Base-by-base conservation (phyloP, 2,113 vertebrate genomes). In the Dryoscopus gambensis region DNA sequence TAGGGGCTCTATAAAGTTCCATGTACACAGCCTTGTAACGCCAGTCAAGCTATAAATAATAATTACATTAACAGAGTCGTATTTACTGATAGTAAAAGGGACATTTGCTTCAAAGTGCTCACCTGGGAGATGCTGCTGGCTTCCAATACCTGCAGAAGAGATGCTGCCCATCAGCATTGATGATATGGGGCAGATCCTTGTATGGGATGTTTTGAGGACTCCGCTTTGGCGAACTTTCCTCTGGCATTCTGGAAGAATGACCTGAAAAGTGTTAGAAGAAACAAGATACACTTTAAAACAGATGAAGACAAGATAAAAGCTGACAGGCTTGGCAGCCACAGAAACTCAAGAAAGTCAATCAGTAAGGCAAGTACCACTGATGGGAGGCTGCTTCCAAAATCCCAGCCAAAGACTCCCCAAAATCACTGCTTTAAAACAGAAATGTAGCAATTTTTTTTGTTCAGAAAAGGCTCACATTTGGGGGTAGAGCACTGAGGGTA, bases 141-240 rank as follows among this genome's bases (percentile, higher is more conserved):
- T 99, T 99, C 99, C 99, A 99, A 97, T 99, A 99, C 96, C 98
- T 99, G 97, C 99, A 99, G 98, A 99, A 99, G 94, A 99, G 98
- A 97, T 99, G 96, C 97, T 98, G 98, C 78, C 99, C 99, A 6
- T 99, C 99, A 27, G 98, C 98, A 69, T 99, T 99, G 97, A 99
- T 71, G 90, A 99, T 98, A 97, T 99, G 99, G 90, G 95, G 98
- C 71, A 99, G 98, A 89, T 99, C 98, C 94, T 96, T 95, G 97
- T 99, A 99, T 0, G 98, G 98, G 84, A 98, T 95, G 78, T 98
- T 99, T 96, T 99, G 99, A 63, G 99, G 99, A 88, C 98, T 99
- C 85, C 97, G 97, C 94, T 98, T 98, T 70, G 98, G 97, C 3
- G 97, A 98, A 97, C 97, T 98, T 94, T 98, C 98, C 98, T 99